These are phyloP conservation scores for Mormyrus hasselquistii DNA, from an alignment of 2,797 vertebrate species.

Conservation along the genomic window DNA sequence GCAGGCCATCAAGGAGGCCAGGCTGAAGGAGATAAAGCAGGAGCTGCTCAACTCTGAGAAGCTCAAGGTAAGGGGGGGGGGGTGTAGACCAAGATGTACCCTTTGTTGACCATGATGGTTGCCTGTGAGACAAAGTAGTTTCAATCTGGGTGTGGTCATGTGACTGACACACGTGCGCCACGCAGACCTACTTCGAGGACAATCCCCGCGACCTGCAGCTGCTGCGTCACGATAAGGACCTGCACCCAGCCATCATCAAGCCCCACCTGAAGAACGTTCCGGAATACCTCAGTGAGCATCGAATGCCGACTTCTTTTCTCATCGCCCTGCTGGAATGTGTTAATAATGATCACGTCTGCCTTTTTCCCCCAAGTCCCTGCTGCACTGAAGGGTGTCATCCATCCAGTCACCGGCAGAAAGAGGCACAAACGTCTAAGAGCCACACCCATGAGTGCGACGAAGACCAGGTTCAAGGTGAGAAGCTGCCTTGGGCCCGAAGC, in stretches of 20 bases:
- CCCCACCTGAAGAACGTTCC: conserved; percentile 83
- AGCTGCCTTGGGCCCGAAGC: background rate
- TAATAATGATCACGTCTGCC: background rate
- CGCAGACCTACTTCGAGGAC: conserved; percentile 85
- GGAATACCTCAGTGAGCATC: conserved; percentile 75
- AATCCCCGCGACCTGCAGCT: conserved; percentile 84
- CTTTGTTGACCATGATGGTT: background rate
- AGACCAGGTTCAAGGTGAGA: conserved; percentile 56
- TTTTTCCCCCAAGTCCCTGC: conserved; percentile 62
- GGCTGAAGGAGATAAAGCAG: conserved; percentile 87
- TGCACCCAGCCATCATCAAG: conserved; percentile 81
- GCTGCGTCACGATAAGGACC: conserved; percentile 79
- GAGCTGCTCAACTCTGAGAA: conserved; percentile 88
- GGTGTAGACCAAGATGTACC: background rate
- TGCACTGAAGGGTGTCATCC: conserved; percentile 54
- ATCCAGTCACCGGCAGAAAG: conserved; percentile 47
- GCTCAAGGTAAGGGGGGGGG: conserved; percentile 68
- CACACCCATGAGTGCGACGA: conserved; percentile 26
- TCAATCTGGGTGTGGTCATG: background rate
- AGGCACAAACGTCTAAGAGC: conserved; percentile 34
- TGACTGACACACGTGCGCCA: background rate
- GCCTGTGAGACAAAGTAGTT: background rate
- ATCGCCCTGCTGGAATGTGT: background rate
- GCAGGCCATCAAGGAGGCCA: conserved; percentile 81
- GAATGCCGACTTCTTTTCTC: background rate